Evolutionary conservation across 1,140 invertebrate species (phyloP).

Genomic region (Saccostrea glomerata): DNA sequence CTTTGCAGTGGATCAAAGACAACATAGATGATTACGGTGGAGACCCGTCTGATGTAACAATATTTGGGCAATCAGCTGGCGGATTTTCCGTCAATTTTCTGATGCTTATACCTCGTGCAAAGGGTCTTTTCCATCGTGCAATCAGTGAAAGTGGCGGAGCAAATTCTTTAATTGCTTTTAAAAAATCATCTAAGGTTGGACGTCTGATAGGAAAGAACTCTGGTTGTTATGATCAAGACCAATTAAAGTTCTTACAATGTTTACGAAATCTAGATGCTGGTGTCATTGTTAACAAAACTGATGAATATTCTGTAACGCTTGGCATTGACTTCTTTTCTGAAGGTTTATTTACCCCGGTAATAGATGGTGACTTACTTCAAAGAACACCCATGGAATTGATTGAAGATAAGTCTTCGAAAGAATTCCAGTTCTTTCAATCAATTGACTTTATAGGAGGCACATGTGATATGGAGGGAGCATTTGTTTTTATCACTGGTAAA

Average conservation of each 20-base stretch:
- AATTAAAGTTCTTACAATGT: neutral
- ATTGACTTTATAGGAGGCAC: conserved; percentile 7
- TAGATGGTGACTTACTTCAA: conserved; percentile 17
- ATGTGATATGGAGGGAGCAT: neutral
- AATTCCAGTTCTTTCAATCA: conserved; percentile 23
- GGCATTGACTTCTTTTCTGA: neutral
- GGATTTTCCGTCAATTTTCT: conserved; percentile 87
- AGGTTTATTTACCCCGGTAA: neutral
- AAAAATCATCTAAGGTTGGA: neutral
- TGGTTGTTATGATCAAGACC: neutral
- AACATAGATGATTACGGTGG: conserved; percentile 79
- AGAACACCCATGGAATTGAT: conserved; percentile 13
- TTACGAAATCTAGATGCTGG: neutral
- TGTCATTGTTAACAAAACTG: neutral
- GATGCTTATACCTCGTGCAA: conserved; percentile 35
- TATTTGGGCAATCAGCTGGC: conserved; percentile 98
- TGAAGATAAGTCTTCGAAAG: neutral
- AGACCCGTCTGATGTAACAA: conserved; percentile 94
- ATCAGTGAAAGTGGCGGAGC: conserved; percentile 45
- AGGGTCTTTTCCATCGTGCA: conserved; percentile 49
- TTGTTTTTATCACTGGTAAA: neutral
- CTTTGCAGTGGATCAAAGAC: conserved; percentile 79
- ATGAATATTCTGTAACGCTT: neutral
- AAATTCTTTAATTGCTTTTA: neutral
- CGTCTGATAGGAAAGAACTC: neutral